Evolutionary conservation across 2,797 vertebrate genomes (phyloP).

Genomic region (Carapus acus): DNA sequence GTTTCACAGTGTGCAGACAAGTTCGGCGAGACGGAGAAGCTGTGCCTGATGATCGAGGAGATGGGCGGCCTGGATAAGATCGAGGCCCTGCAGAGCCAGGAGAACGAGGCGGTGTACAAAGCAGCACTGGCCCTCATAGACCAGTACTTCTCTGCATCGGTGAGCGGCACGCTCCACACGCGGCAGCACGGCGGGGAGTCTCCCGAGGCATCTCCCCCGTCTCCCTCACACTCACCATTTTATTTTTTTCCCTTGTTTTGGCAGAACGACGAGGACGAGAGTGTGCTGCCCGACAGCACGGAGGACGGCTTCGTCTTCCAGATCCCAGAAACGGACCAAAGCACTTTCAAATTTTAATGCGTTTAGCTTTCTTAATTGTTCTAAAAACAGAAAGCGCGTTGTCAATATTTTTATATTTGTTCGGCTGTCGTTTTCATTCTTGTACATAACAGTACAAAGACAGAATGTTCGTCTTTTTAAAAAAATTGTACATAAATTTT

Average conservation of each 20-base stretch:
- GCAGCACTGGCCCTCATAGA: slow-evolving; percentile 82
- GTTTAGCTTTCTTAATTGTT: slow-evolving; percentile 10
- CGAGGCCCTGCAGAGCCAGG: slow-evolving; percentile 85
- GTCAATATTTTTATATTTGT: slow-evolving; percentile 36
- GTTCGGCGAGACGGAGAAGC: slow-evolving; percentile 79
- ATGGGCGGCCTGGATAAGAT: slow-evolving; percentile 86
- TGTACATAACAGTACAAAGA: slow-evolving; percentile 45
- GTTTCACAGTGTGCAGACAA: slow-evolving; percentile 78
- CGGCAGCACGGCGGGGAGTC: too few relatives aligned
- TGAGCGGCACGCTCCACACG: slow-evolving; percentile 49
- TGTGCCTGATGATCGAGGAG: slow-evolving; percentile 87
- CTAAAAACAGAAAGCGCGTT: slow-evolving; percentile 6
- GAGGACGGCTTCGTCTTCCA: slow-evolving; percentile 78
- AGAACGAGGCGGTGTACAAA: slow-evolving; percentile 85
- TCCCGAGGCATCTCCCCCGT: too few relatives aligned
- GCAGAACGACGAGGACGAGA: slow-evolving; percentile 82
- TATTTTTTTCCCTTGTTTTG: slow-evolving; percentile 19
- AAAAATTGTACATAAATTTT: slow-evolving; percentile 54
- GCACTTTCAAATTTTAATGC: slow-evolving; percentile 81
- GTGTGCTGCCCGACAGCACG: slow-evolving; percentile 73
- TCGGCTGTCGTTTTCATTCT: slow-evolving; percentile 33
- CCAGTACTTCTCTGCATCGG: slow-evolving; percentile 86
- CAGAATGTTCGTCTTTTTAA: slow-evolving; percentile 17
- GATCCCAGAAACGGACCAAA: slow-evolving; percentile 69
- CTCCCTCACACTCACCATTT: too few relatives aligned